phyloP scores from a whole-genome alignment of 2,113 vertebrate genomes.

The Suricata suricatta region DNA sequence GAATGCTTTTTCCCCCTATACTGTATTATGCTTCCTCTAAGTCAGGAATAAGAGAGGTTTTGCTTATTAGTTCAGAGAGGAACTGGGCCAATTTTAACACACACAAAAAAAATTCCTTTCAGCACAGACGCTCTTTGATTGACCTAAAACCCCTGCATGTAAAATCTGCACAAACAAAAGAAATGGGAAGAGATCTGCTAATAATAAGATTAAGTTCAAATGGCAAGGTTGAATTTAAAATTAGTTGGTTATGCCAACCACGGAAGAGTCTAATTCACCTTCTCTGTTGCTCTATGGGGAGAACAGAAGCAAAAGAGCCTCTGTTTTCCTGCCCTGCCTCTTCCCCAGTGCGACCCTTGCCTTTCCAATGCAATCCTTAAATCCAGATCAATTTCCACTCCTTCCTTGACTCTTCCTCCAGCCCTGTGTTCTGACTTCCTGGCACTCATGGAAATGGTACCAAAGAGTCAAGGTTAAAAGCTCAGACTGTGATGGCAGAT shows the following conservation, averaged over 20 bases:
- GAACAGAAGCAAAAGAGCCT: background rate
- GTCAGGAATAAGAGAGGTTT: conserved; percentile 63
- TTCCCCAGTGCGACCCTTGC: background rate
- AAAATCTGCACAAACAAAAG: conserved; percentile 69
- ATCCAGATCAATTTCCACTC: background rate
- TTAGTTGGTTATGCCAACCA: conserved; percentile 44
- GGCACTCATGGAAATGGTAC: background rate
- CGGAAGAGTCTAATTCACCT: conserved; percentile 33
- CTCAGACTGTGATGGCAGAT: background rate
- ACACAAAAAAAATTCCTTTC: conserved; percentile 67
- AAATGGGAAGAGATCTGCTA: conserved; percentile 45
- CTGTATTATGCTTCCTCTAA: conserved; percentile 37
- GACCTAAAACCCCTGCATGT: conserved; percentile 59
- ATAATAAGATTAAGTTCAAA: conserved; percentile 64
- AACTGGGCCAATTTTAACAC: conserved; percentile 53
- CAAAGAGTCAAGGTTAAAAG: background rate
- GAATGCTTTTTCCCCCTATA: conserved; percentile 57
- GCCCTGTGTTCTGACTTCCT: background rate
- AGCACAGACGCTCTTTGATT: conserved; percentile 53
- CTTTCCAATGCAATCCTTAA: background rate
- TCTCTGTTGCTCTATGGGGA: background rate
- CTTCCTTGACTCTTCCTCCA: background rate
- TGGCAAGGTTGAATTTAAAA: conserved; percentile 57
- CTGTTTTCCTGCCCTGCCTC: background rate
- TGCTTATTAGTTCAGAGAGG: conserved; percentile 66